Base-by-base conservation (phyloP, 64 coral and sea anemone genomes). In the Platygyra sinensis region DNA sequence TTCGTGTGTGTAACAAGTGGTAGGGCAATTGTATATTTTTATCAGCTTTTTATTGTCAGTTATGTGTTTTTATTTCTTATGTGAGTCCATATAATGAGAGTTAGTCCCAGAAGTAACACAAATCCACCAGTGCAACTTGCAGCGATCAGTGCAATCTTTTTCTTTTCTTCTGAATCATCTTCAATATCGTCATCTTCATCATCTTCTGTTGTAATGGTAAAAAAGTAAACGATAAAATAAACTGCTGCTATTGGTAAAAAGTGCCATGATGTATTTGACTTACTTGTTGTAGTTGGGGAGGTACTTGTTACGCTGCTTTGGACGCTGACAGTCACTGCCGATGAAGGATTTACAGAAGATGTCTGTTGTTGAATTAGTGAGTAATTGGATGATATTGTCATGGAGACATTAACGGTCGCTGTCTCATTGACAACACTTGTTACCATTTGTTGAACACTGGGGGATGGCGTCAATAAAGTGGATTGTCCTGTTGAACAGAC, bases 11-110 rank as follows among this genome's bases (percentile, higher is more conserved):
- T 14, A 57, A 57, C 10, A 57, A 57, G 54, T 46, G 42, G 42
- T 46, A 46, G 42, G 42, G 5, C 42, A 46, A 46, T 46, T 46
- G 54, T 57, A 15, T 57, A 57, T 57, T 57, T 12, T 69, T n/a
- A 10, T 29, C 20, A 24, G 22, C 25, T n/a, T 61, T 62, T 28
- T 18, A 46, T 46, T 46, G 42, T 46, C 3, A 5, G 31, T 85
- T 65, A 84, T 67, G 81, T 64, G 25, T 85, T 39, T 33, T 71
- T 32, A 15, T 52, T 51, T 85, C 28, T 85, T 25, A 62, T 72
- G 81, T 85, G 81, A 85, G 20, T 85, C 15, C 22, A 85, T 85
- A 67, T 85, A 8, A 85, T 30, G 49, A 85, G 32, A 51, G 33
- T 19, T 27, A 85, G 11, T 39, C 81, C 81, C 25, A 71, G 39